These are phyloP conservation scores for Chondrilla cf. caribensis DNA, from an alignment of 37 sponge, comb jelly and placozoan species.

Conservation along the genomic window DNA sequence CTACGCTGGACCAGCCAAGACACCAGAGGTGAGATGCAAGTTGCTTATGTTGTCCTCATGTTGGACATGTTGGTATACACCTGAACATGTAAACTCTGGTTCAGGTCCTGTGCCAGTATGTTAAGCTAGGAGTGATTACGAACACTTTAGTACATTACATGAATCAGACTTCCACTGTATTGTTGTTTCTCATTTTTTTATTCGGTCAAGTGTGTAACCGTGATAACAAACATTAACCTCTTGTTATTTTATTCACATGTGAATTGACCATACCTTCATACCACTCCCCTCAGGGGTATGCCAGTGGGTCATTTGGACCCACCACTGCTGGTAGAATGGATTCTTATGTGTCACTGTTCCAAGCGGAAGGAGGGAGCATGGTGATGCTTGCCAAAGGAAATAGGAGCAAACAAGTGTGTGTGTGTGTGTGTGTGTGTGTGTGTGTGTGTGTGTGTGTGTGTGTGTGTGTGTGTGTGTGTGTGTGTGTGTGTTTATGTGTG, in stretches of 20 bases:
- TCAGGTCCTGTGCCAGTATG: no score
- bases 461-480: no score
- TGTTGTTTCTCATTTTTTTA: no score
- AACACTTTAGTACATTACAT: no score
- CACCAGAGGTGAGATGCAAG: slow-evolving; percentile 27
- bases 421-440: slow-evolving; percentile 3
- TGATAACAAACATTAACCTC: no score
- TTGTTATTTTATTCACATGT: no score
- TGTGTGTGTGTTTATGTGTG: no score
- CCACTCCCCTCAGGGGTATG: slow-evolving; percentile 21
- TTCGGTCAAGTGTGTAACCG: no score
- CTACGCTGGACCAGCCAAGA: slow-evolving; percentile 63
- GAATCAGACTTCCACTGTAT: no score
- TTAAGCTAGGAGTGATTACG: no score
- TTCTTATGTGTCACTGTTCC: slow-evolving; percentile 42
- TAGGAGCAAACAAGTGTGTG: slow-evolving; percentile 34
- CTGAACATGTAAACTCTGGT: no score
- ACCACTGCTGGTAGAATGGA: slow-evolving; percentile 61
- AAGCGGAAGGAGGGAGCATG: slow-evolving; percentile 39
- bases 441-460: background rate
- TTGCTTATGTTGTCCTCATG: background rate
- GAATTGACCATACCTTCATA: no score
- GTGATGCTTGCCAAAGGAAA: slow-evolving; percentile 59
- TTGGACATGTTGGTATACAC: background rate
- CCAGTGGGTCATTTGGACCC: slow-evolving; percentile 53